Conservation (phyloP, 92 coral and sea anemone species). For the Ricordea florida region DNA sequence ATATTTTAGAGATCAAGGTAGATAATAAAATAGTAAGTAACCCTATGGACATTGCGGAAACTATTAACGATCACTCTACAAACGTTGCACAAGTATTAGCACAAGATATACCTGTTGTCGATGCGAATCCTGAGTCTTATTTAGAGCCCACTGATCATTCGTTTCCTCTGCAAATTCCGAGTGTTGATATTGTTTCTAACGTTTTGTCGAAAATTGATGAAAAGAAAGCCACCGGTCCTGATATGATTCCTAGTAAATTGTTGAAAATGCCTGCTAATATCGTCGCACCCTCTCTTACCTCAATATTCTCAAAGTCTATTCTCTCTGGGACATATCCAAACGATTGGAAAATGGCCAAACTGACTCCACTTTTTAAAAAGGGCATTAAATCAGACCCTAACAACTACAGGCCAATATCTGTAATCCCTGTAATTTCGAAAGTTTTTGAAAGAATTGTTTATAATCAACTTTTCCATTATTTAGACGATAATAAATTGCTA, state of each 20-base stretch:
- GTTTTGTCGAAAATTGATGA: slow-evolving; percentile 2
- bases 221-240: slow-evolving; percentile 23
- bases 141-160: neutral
- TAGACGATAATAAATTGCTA: slow-evolving; percentile 36
- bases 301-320: no score
- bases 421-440: no score
- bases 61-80: slow-evolving; percentile 22
- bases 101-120: slow-evolving; percentile 19
- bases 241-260: slow-evolving; percentile 11
- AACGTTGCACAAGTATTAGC: slow-evolving; percentile 27
- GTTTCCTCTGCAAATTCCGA: neutral
- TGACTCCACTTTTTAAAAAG: neutral
- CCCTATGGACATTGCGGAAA: slow-evolving; percentile 22
- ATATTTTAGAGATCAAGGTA: slow-evolving; percentile 14
- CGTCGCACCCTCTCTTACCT: no score
- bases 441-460: slow-evolving; percentile 9
- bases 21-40: slow-evolving; percentile 1
- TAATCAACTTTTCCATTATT: slow-evolving; percentile 7
- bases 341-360: slow-evolving; percentile 32
- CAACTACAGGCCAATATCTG: no score
- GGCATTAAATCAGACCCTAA: no score
- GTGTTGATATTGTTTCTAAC: neutral
- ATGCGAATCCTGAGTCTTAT: neutral
- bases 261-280: slow-evolving; percentile 21
- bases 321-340: slow-evolving; percentile 31